Evolutionary conservation across 2,113 vertebrate species (phyloP).

Genomic region (Gopherus evgoodei): DNA sequence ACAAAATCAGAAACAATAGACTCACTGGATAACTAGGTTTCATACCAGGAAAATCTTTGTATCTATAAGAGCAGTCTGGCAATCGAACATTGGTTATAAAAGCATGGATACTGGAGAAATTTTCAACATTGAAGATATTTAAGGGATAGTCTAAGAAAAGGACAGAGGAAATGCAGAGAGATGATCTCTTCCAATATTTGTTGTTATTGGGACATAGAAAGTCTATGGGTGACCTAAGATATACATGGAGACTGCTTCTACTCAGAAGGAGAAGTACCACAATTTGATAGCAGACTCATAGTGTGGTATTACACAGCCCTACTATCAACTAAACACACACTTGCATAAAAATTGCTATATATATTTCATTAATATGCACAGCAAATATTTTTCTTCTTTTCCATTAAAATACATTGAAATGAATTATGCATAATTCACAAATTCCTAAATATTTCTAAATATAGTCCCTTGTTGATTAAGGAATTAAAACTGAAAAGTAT

Average conservation of each 20-base stretch:
- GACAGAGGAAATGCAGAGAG: not conserved
- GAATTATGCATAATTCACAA: not conserved
- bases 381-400: not conserved
- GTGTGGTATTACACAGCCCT: too few relatives aligned
- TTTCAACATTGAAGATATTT: not conserved
- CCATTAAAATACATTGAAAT: not conserved
- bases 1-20: not conserved
- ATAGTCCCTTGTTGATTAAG: not conserved
- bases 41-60: not conserved
- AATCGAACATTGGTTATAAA: not conserved
- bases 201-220: too few relatives aligned
- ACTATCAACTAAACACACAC: not conserved
- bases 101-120: not conserved
- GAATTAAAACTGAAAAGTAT: not conserved
- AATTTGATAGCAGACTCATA: too few relatives aligned
- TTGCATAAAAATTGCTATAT: not conserved
- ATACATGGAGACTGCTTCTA: too few relatives aligned
- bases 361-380: not conserved
- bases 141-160: not conserved
- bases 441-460: not conserved
- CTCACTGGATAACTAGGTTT: not conserved
- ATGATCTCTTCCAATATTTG: not conserved
- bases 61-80: not conserved
- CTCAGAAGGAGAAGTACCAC: too few relatives aligned
- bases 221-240: too few relatives aligned